A percentile compares a stretch with the other conserved stretches of the same genome.
These are phyloP conservation scores for Encarsia formosa DNA, from an alignment of 2,888 invertebrate species.

Conservation along the genomic window DNA sequence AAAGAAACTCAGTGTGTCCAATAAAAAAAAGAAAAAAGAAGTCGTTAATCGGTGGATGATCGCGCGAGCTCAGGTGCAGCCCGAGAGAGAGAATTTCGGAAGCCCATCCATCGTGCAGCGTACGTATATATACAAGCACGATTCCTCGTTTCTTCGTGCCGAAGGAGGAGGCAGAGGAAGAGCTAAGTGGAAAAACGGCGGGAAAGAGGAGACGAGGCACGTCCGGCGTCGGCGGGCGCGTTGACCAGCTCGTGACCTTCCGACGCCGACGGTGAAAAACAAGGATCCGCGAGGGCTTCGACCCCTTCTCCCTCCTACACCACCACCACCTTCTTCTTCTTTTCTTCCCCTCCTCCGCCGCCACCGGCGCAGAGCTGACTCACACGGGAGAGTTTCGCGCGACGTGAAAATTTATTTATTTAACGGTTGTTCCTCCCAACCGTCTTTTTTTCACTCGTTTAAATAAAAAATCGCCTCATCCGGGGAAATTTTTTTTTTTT, in stretches of 20 bases:
- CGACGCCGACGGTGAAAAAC: constrained; percentile 20
- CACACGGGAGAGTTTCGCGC: too few species aligned
- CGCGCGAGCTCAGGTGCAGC: too few species aligned
- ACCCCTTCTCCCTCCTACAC: constrained; percentile 11
- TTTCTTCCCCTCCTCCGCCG: neutral
- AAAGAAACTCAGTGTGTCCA: too few species aligned
- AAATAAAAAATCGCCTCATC: neutral
- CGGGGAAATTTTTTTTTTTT: too few species aligned
- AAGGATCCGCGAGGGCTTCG: constrained; percentile 24
- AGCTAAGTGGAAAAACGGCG: constrained; percentile 20
- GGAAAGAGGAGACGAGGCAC: constrained; percentile 16
- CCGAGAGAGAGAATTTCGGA: constrained; percentile 23
- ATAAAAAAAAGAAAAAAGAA: too few species aligned
- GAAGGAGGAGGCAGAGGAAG: constrained; percentile 6
- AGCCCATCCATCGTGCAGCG: constrained; percentile 4
- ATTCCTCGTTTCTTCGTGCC: constrained; percentile 1
- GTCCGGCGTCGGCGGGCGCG: constrained; percentile 21
- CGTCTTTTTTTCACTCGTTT: neutral
- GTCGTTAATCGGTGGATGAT: too few species aligned
- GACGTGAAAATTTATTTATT: neutral
- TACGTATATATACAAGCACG: too few species aligned
- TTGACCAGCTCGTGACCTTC: constrained; percentile 28
- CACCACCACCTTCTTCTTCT: neutral
- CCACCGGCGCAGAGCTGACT: too few species aligned
- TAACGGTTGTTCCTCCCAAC: neutral